Evolutionary conservation across 2,113 vertebrate genomes (phyloP), one percentile per base, ranked within the genome.

Genomic region (Caranx melampygus): DNA sequence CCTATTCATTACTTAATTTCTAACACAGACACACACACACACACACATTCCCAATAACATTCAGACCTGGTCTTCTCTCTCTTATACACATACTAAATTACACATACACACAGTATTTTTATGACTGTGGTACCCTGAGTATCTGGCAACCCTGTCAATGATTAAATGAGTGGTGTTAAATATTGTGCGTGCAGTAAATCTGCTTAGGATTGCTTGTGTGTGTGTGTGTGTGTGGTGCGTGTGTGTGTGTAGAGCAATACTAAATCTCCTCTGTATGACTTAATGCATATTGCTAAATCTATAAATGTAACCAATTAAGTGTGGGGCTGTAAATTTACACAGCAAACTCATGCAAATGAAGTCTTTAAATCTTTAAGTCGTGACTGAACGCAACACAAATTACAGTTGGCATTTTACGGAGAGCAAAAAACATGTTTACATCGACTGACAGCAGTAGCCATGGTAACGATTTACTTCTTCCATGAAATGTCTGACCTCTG

Each of bases 231-330:
- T 64, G 67, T 33, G 6, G n/a, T 13, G 12, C 62, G 73, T 51
- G 60, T 75, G 40, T 71, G 15, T n/a, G 34, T 40, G 1, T 47
- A 6, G 40, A 33, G 33, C 1, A 0, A 44, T 55, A 21, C 31
- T 87, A 75, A 89, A 87, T 91, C 72, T 80, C 63, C 15, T 44
- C 77, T 58, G 13, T 64, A 51, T 84, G 81, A 88, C 74, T 70
- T 64, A 59, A 91, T 79, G 62, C 74, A 72, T 86, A 82, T 82
- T 79, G 68, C 86, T 80, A 71, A 78, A 88, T 88, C 83, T 82
- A 87, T 89, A 86, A 85, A 90, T 86, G 89, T 82, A 49, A 77
- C 72, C 69, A 84, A 69, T 87, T 79, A 87, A 86, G 74, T 33
- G 42, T 2, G 16, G 4, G 44, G 65, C 26, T 2, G 49, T 91